Evolutionary conservation across 2,113 vertebrate species (phyloP).

Genomic region (Pteruthius melanotis): DNA sequence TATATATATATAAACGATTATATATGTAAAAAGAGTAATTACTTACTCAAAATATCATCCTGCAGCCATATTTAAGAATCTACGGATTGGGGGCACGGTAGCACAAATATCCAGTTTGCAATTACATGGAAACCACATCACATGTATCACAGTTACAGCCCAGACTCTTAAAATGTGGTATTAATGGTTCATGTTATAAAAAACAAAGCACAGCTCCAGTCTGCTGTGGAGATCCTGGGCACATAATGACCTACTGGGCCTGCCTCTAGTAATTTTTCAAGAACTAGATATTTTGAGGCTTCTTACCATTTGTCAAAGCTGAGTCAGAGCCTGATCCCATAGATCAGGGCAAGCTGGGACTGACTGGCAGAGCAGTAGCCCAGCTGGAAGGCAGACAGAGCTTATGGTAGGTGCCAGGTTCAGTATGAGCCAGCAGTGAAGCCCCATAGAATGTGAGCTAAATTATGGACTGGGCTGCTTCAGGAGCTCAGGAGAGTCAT

Average conservation of each 20-base stretch:
- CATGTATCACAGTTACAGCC: neutral
- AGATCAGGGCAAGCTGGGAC: neutral
- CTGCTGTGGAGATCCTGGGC: neutral
- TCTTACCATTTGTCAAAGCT: neutral
- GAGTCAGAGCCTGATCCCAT: neutral
- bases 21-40: neutral
- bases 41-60: neutral
- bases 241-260: neutral
- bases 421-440: neutral
- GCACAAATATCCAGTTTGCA: neutral
- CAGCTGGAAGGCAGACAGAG: neutral
- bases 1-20: neutral
- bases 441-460: neutral
- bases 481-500: neutral
- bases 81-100: neutral
- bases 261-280: neutral
- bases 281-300: neutral
- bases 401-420: neutral
- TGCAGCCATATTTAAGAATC: neutral
- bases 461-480: neutral
- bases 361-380: neutral
- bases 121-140: neutral
- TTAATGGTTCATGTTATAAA: neutral
- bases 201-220: neutral
- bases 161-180: neutral